phyloP scores from a whole-genome alignment of 2,113 vertebrate genomes.

The Pelusios castaneus region DNA sequence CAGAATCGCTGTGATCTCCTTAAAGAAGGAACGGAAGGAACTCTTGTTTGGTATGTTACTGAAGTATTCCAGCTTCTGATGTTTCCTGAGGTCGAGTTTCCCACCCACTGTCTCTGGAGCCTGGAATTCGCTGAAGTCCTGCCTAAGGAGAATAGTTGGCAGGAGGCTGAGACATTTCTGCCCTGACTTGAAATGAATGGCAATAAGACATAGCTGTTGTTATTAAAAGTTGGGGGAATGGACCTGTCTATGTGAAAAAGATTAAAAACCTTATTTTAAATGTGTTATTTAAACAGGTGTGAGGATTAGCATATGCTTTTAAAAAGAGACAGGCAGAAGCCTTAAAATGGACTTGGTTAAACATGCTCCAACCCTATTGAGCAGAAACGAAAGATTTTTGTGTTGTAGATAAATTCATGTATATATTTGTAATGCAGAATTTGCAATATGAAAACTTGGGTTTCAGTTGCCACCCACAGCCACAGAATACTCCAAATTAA shows the following conservation, averaged over 20 bases:
- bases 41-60: neutral
- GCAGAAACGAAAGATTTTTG: neutral
- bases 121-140: neutral
- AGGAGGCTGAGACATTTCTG: neutral
- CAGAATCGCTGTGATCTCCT: fast-evolving
- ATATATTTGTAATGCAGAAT: fast-evolving
- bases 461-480: fast-evolving
- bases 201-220: neutral
- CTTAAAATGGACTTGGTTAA: fast-evolving
- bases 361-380: neutral
- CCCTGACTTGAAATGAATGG: neutral
- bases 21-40: neutral
- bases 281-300: neutral
- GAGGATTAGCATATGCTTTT: neutral
- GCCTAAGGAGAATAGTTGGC: neutral
- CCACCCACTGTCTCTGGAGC: neutral
- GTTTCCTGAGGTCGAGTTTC: neutral
- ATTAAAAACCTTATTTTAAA: neutral
- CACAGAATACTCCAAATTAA: neutral
- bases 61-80: neutral
- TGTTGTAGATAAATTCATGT: neutral
- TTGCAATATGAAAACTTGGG: fast-evolving
- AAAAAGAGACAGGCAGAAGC: neutral
- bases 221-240: neutral
- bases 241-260: neutral